phyloP scores from a whole-genome alignment of 2,797 vertebrate genomes.

The Enoplosus armatus region DNA sequence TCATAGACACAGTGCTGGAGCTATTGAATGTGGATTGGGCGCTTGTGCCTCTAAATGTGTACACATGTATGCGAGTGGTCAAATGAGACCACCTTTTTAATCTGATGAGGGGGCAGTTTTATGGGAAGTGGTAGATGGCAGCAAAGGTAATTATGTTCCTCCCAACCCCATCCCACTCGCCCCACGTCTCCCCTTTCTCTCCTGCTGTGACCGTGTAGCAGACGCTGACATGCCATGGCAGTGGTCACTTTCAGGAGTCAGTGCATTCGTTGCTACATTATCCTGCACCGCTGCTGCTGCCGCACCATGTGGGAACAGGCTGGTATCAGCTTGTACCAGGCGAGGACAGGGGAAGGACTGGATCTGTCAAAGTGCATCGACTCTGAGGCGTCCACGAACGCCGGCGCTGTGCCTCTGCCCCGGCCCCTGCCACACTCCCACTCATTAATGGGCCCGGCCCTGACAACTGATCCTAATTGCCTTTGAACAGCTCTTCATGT shows the following conservation, averaged over 20 bases:
- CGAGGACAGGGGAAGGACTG: constrained; percentile 95
- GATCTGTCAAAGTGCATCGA: constrained; percentile 96
- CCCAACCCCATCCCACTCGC: constrained; percentile 65
- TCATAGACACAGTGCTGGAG: constrained; percentile 20
- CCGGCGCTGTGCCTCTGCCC: constrained; percentile 68
- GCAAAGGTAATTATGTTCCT: constrained; percentile 88
- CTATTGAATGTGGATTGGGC: constrained; percentile 15
- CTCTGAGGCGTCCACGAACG: constrained; percentile 77
- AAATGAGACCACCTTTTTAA: constrained; percentile 56
- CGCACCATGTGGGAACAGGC: constrained; percentile 89
- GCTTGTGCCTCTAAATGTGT: constrained; percentile 30
- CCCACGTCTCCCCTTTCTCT: constrained; percentile 5
- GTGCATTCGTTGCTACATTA: constrained; percentile 89
- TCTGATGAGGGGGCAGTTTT: constrained; percentile 75
- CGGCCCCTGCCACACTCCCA: constrained; percentile 91
- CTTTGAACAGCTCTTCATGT: constrained; percentile 97
- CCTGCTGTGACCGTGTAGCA: constrained; percentile 35
- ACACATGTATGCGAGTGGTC: constrained; percentile 50
- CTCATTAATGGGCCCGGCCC: constrained; percentile 95
- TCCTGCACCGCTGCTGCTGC: constrained; percentile 76
- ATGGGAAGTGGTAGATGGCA: constrained; percentile 78
- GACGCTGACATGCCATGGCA: constrained; percentile 87
- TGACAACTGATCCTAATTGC: constrained; percentile 99
- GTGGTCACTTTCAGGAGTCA: constrained; percentile 92
- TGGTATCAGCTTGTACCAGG: constrained; percentile 94